A percentile compares a stretch with the other conserved stretches of the same genome.
Conservation (phyloP, 2,797 vertebrate species). For the Danio albolineatus region DNA sequence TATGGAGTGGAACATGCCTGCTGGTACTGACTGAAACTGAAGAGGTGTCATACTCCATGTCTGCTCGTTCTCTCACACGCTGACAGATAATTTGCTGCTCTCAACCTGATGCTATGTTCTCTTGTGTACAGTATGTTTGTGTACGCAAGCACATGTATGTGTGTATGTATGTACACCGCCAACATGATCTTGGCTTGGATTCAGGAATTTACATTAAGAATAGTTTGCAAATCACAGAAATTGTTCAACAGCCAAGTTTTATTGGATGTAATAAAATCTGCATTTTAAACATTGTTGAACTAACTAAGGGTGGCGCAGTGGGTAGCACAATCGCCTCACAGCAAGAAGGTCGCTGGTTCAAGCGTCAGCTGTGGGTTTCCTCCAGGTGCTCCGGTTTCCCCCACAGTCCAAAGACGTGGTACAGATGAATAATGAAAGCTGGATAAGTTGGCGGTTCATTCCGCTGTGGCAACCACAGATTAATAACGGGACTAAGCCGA, state of each 20-base stretch:
- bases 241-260: constrained; percentile 23
- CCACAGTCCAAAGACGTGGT: no score
- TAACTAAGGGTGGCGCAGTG: no score
- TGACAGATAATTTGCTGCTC: not conserved
- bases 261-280: constrained; percentile 15
- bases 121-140: constrained; percentile 12
- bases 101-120: constrained; percentile 24
- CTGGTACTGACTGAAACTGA: constrained; percentile 19
- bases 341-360: no score
- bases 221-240: constrained; percentile 17
- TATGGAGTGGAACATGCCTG: constrained; percentile 43
- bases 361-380: no score
- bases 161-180: constrained; percentile 17
- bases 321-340: no score
- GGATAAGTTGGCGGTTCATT: no score
- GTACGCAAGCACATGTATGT: not conserved
- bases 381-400: no score
- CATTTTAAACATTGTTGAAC: constrained; percentile 25
- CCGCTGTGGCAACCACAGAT: no score
- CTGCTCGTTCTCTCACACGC: constrained; percentile 3
- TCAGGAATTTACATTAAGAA: constrained; percentile 38
- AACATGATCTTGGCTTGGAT: constrained; percentile 26
- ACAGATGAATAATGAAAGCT: no score
- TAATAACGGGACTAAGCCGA: no score
- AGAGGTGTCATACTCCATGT: constrained; percentile 26